A percentile compares a stretch with the other conserved stretches of the same genome.
These are phyloP conservation scores for Alosa sapidissima DNA, from an alignment of 2,797 vertebrate genomes.

Conservation along the genomic window DNA sequence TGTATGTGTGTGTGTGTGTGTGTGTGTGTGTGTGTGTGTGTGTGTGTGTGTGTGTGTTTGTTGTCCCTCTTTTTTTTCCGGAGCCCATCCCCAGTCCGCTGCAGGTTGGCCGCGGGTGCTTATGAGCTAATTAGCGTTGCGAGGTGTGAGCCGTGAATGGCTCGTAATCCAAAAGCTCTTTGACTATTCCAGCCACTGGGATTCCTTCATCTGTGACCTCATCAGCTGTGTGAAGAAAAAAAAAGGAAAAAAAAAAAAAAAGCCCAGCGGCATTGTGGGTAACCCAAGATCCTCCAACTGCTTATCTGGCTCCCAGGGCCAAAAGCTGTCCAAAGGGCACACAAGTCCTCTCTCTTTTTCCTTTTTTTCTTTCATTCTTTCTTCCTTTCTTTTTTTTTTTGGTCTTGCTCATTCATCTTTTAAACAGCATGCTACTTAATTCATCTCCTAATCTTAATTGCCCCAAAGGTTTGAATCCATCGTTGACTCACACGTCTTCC, in stretches of 20 bases:
- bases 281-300: not conserved
- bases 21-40: not conserved
- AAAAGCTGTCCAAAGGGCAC: conserved; percentile 10
- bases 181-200: conserved; percentile 4
- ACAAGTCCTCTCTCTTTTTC: not conserved
- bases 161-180: not conserved
- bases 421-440: not conserved
- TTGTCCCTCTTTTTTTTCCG: conserved; percentile 1
- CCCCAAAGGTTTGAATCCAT: conserved; percentile 1
- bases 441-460: conserved; percentile 12
- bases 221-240: not conserved
- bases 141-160: conserved; percentile 45
- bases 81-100: conserved; percentile 52
- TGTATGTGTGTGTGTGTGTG: not conserved
- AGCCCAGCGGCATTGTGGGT: conserved; percentile 6
- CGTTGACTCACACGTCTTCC: not conserved
- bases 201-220: conserved; percentile 14
- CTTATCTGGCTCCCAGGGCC: not conserved
- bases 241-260: not conserved
- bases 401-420: not conserved
- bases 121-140: conserved; percentile 62
- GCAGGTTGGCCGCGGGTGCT: conserved; percentile 60
- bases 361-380: not conserved
- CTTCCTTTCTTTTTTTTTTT: not conserved
- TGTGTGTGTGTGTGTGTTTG: not conserved